These are phyloP conservation scores for Rachycentron canadum DNA, from an alignment of 2,797 vertebrate genomes.

Conservation along the genomic window DNA sequence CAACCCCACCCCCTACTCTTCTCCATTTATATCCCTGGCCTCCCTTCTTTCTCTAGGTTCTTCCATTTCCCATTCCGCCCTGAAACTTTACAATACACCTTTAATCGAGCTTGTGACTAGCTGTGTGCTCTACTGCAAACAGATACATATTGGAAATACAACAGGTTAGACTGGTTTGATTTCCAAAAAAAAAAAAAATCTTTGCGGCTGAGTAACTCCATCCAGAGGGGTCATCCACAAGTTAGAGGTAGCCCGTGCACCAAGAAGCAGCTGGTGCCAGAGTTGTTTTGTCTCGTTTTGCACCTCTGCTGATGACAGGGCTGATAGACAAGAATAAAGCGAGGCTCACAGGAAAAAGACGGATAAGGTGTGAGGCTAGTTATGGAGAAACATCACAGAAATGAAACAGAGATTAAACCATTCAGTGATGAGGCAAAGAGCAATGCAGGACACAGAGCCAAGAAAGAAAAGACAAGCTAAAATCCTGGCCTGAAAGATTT, in stretches of 20 bases:
- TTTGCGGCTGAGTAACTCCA: slow-evolving; percentile 57
- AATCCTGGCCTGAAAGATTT: slow-evolving; percentile 73
- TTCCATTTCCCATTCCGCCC: slow-evolving; percentile 53
- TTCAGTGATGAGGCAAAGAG: slow-evolving; percentile 45
- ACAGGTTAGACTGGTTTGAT: slow-evolving; percentile 54
- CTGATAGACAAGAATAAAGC: slow-evolving; percentile 70
- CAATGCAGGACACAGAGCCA: slow-evolving; percentile 31
- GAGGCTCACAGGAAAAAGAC: slow-evolving; percentile 30
- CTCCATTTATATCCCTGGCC: slow-evolving; percentile 65
- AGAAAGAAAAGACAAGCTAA: slow-evolving; percentile 48
- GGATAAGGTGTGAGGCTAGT: slow-evolving; percentile 55
- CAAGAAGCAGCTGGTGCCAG: slow-evolving; percentile 51
- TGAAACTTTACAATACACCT: slow-evolving; percentile 50
- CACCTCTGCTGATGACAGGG: slow-evolving; percentile 69
- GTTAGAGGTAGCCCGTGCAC: slow-evolving; percentile 48
- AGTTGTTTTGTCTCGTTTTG: slow-evolving; percentile 73
- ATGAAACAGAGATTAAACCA: slow-evolving; percentile 59
- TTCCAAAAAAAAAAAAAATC: slow-evolving; percentile 69
- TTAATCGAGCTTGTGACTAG: slow-evolving; percentile 52
- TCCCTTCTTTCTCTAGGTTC: slow-evolving; percentile 47
- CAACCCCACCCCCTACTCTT: slow-evolving; percentile 57
- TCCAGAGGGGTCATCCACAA: slow-evolving; percentile 57
- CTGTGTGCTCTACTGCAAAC: slow-evolving; percentile 42
- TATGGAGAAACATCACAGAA: slow-evolving; percentile 56
- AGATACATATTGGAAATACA: slow-evolving; percentile 44